Evolutionary conservation across 1,140 invertebrate genomes (phyloP), one percentile per base, ranked within the genome.

Genomic region (Notospermus geniculatus): DNA sequence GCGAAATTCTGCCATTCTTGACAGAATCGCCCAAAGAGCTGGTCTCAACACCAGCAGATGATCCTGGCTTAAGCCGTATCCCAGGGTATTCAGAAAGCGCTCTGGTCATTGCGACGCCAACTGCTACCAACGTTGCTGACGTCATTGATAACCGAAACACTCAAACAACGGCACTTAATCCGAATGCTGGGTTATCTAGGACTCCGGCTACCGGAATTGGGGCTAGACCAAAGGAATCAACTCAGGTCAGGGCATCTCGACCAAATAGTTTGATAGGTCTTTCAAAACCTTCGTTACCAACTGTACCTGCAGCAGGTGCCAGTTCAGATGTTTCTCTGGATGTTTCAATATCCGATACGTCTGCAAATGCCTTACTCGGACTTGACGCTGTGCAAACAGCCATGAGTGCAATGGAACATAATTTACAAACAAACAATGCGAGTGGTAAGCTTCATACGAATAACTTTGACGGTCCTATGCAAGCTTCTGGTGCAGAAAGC

Each of bases 181-280:
- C 32, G 4, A 15, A 15, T 15, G 5, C 15, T 36, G 32, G 32
- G 5, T 36, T 36, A 36, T 9, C 46, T 7, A 4, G 9, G 46
- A 50, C 46, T 23, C 19, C 5, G 9, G 46, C 46, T 23, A n/a
- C 36, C 2, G 19, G n/a, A 15, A 39, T 68, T 23, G 70, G 71
- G 43, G 73, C 71, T 15, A 61, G 70, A 22, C 71, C 71, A 11
- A 73, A 73, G 56, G 71, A 73, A 23, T 65, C 63, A 27, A 52
- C 59, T 2, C 54, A 59, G 29, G 43, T 66, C 41, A 69, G 66
- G 58, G 63, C 59, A 53, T 61, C 62, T 36, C 65, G 73, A 1
- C 73, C 73, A 29, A 73, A 64, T 54, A 75, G 70, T 60, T 62
- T 73, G 17, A 50, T 72, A 2, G 73, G 73, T 2, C 65, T 75